These are phyloP conservation scores for Caenorhabditis drosophilae DNA, from an alignment of 2,888 invertebrate genomes.

Conservation along the genomic window DNA sequence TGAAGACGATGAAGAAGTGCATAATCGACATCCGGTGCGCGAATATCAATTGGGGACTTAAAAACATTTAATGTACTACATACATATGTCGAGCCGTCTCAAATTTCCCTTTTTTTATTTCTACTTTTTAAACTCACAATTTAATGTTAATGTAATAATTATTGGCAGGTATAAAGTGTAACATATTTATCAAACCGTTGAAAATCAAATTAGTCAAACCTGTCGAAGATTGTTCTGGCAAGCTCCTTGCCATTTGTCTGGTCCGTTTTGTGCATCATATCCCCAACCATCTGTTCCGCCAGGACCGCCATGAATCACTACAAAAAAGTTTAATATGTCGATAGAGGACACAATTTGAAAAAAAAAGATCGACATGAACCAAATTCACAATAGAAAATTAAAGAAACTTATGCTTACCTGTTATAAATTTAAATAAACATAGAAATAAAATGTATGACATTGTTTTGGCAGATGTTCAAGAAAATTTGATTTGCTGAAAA, in stretches of 20 bases:
- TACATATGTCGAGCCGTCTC: background rate
- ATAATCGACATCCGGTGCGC: conserved; percentile 57
- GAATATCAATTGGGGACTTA: conserved; percentile 67
- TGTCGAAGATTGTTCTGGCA: conserved; percentile 52
- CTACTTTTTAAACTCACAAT: no score
- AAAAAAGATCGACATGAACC: no score
- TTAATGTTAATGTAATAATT: no score
- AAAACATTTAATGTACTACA: conserved; percentile 3
- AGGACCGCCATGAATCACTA: conserved; percentile 24
- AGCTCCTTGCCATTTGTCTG: conserved; percentile 55
- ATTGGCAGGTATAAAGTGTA: no score
- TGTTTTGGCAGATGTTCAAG: conserved; percentile 15
- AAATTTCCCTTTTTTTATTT: no score
- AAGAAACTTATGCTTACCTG: background rate
- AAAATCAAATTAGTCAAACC: conserved; percentile 17
- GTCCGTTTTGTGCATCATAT: conserved; percentile 57
- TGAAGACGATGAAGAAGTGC: conserved; percentile 52
- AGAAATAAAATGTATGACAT: conserved; percentile 12
- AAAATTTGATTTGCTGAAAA: background rate
- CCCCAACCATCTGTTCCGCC: conserved; percentile 55
- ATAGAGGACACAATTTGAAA: no score
- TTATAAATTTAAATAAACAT: conserved; percentile 6
- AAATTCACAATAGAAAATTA: no score
- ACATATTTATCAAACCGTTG: background rate
- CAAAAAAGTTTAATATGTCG: conserved; percentile 16